Evolutionary conservation across 2,888 invertebrate genomes (phyloP), one percentile per base, ranked within the genome.

Genomic region (Amphiduros pacificus): DNA sequence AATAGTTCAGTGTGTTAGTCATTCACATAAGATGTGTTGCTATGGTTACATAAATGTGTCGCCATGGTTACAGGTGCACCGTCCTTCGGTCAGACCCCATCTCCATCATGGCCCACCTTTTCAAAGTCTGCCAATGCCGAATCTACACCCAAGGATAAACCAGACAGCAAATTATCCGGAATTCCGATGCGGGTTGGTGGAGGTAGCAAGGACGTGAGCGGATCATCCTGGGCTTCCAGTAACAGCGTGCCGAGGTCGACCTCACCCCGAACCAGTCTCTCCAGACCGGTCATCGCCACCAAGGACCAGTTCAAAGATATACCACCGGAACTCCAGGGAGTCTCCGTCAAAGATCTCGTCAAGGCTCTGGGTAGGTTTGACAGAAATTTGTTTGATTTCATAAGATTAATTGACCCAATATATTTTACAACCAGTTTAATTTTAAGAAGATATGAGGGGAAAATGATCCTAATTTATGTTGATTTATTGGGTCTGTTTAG

Each of bases 281-380:
- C 17, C 6, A 28, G 51, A 26, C 17, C 17, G 22, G 6, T 27
- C 5, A n/a, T n/a, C 49, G 36, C 36, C 56, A 22, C 50, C 26
- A 50, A 55, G 55, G 64, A 56, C 53, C 55, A 56, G 29, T 26
- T 64, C 31, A 53, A 57, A 17, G 67, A 67, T 31, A 65, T 77
- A 1, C 76, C 79, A 1, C 82, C 85, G 1, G 88, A 88, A 74
- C 83, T 88, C 61, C 85, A 86, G 22, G 88, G 88, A 0, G 87
- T 88, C 1, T 89, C 89, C 0, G 90, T 90, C 17, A 88, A 89
- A 66, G 90, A 90, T 68, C 81, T 90, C 57, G 90, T 90, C 2
- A 88, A 89, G 73, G 89, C 88, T 0, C 88, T 91, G 77, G 89
- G 89, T 80, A 63, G 70, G 77, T 63, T 26, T 31, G 22, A 14